Conservation (phyloP, 1,140 invertebrate genomes). For the Diuraphis noxia region DNA sequence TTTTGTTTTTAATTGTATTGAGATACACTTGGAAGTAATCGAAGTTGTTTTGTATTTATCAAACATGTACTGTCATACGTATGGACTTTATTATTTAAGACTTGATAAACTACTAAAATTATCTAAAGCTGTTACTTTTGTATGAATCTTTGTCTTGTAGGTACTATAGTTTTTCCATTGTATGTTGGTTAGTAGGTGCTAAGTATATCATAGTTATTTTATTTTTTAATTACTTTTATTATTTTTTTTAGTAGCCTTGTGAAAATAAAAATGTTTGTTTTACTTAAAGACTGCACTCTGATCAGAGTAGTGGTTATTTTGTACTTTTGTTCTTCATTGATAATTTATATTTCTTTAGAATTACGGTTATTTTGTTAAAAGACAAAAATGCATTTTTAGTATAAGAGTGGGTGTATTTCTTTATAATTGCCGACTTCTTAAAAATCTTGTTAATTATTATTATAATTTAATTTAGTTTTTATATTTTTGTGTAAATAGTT, state of each 20-base stretch:
- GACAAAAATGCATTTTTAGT: not conserved
- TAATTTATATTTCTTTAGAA: conserved; percentile 43
- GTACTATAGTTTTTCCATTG: conserved; percentile 26
- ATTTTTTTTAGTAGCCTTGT: conserved; percentile 28
- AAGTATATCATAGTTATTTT: conserved; percentile 51
- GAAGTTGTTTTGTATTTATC: conserved; percentile 33
- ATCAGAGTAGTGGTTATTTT: conserved; percentile 45
- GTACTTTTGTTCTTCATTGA: conserved; percentile 41
- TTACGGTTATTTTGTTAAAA: not conserved
- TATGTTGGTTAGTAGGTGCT: conserved; percentile 49
- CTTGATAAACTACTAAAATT: conserved; percentile 50
- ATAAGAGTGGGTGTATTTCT: not conserved
- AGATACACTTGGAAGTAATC: conserved; percentile 37
- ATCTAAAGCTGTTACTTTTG: conserved; percentile 51
- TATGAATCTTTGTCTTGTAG: conserved; percentile 42
- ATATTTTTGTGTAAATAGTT: not conserved
- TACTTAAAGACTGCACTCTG: conserved; percentile 38
- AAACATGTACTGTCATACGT: no score
- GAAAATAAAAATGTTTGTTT: not conserved
- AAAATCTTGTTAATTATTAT: not conserved
- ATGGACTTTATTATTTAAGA: conserved; percentile 44
- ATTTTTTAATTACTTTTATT: conserved; percentile 44
- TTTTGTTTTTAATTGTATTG: not conserved
- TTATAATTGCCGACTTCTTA: not conserved
- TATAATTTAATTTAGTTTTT: not conserved